Evolutionary conservation across 2,888 invertebrate species (phyloP).

Genomic region (Dilophus febrilis): DNA sequence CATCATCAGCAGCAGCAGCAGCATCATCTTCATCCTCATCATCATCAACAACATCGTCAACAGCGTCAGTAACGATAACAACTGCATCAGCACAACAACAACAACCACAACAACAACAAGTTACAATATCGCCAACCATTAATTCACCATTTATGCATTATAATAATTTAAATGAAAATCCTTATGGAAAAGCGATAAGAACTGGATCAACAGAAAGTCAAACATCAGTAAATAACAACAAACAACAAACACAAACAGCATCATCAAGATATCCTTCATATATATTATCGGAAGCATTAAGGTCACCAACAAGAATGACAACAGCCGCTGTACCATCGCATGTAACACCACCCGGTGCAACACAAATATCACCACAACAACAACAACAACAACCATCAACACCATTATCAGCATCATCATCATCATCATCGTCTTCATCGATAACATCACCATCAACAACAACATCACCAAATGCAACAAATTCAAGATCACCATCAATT

Average conservation of each 20-base stretch:
- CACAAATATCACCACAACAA: neutral
- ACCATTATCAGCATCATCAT: neutral
- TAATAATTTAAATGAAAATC: too few species aligned
- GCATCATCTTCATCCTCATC: neutral
- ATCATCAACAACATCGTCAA: neutral
- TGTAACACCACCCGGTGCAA: neutral
- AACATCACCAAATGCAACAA: neutral
- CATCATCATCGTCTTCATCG: neutral
- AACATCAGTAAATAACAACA: neutral
- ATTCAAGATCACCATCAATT: too few species aligned
- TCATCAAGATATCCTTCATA: neutral
- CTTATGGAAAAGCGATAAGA: neutral
- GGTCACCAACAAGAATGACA: too few species aligned
- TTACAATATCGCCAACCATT: neutral
- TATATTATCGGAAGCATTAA: neutral
- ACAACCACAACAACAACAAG: neutral
- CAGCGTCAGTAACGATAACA: neutral
- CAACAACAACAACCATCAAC: neutral
- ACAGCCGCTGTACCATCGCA: neutral
- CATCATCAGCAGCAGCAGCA: neutral
- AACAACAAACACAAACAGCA: neutral
- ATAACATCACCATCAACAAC: neutral
- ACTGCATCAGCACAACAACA: neutral
- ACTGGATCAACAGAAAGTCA: neutral
- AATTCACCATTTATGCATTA: too few species aligned